These are phyloP conservation scores for Gila robusta DNA, from an alignment of 2,797 vertebrate species.

Conservation along the genomic window DNA sequence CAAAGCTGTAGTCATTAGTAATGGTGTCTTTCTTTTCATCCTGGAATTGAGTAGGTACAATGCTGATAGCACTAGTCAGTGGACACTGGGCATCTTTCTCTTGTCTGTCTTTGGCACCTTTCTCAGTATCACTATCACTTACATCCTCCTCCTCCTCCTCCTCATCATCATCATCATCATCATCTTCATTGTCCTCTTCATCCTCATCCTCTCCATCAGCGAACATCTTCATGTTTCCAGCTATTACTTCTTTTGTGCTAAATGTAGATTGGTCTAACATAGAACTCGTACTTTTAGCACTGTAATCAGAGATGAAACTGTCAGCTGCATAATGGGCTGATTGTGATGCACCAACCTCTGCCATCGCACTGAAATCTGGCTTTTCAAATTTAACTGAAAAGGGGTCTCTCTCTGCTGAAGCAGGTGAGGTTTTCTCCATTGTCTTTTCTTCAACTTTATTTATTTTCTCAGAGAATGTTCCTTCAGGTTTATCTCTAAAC, in stretches of 20 bases:
- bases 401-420: slow-evolving; percentile 66
- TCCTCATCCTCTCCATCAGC: slow-evolving; percentile 82
- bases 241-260: slow-evolving; percentile 73
- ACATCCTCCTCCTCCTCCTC: slow-evolving; percentile 73
- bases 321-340: slow-evolving; percentile 59
- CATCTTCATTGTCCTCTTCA: slow-evolving; percentile 74
- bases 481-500: slow-evolving; percentile 28
- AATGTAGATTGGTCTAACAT: slow-evolving; percentile 53
- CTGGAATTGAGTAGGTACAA: slow-evolving; percentile 69
- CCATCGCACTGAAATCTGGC: slow-evolving; percentile 42
- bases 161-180: slow-evolving; percentile 69
- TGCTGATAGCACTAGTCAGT: slow-evolving; percentile 64
- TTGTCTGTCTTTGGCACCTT: slow-evolving; percentile 88
- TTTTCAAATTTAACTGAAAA: slow-evolving; percentile 52
- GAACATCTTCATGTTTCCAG: slow-evolving; percentile 78
- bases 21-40: slow-evolving; percentile 53
- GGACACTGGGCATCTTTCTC: slow-evolving; percentile 85
- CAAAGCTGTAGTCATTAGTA: slow-evolving; percentile 66
- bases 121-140: slow-evolving; percentile 88
- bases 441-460: slow-evolving; percentile 51
- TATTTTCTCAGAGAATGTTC: slow-evolving; percentile 35
- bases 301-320: slow-evolving; percentile 64
- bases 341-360: slow-evolving; percentile 55
- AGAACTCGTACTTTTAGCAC: slow-evolving; percentile 63
- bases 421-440: slow-evolving; percentile 53